Conservation (phyloP, 2,113 vertebrate species). For the Lathamus discolor region DNA sequence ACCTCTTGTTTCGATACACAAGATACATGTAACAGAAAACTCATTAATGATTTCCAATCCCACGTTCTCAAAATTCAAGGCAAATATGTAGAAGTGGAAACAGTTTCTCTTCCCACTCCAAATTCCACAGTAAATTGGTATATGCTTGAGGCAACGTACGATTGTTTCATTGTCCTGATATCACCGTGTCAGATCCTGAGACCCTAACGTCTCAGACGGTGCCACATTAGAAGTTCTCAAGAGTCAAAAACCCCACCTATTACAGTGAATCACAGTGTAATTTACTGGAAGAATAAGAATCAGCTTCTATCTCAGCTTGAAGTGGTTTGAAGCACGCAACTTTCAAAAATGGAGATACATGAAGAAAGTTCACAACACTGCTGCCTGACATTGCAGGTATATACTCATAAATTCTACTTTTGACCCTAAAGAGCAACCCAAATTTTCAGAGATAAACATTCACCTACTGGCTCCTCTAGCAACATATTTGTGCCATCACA, state of each 20-base stretch:
- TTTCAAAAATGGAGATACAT: neutral
- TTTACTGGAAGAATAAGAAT: neutral
- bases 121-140: neutral
- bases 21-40: neutral
- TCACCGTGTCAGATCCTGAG: neutral
- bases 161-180: neutral
- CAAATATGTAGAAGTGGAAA: neutral
- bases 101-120: neutral
- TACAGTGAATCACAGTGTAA: neutral
- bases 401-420: neutral
- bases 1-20: neutral
- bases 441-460: neutral
- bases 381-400: neutral
- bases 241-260: neutral
- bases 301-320: neutral
- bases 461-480: neutral
- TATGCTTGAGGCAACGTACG: neutral
- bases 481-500: neutral
- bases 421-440: neutral
- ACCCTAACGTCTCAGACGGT: neutral
- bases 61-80: neutral
- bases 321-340: neutral
- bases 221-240: neutral
- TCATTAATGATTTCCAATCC: neutral
- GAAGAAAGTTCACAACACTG: neutral